phyloP scores from a whole-genome alignment of 2,888 invertebrate genomes.

The Microchrysa polita region DNA sequence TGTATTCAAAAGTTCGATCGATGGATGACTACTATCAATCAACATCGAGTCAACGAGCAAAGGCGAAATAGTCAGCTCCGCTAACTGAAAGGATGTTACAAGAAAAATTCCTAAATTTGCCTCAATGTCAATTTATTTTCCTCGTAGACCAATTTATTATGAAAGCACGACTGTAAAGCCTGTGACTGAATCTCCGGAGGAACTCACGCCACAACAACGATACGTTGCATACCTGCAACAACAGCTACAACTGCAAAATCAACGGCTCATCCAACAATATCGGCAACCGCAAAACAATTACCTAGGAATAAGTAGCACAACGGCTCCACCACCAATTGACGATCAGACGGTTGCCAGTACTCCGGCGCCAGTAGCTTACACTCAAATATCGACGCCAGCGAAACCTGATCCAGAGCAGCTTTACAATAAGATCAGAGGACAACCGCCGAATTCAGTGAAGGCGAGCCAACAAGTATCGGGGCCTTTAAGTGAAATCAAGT shows the following conservation, averaged over 20 bases:
- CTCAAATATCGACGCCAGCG: background rate
- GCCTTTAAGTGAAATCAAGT: too few relatives aligned
- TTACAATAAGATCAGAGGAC: constrained; percentile 11
- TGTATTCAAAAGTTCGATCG: background rate
- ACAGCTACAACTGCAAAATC: constrained; percentile 52
- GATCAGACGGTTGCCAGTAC: constrained; percentile 1
- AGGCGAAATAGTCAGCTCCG: background rate
- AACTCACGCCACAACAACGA: constrained; percentile 62
- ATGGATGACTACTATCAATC: too few relatives aligned
- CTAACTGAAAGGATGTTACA: too few relatives aligned
- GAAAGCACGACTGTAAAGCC: constrained; percentile 29
- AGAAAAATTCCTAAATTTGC: background rate
- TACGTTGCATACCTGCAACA: constrained; percentile 62
- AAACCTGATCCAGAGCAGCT: background rate
- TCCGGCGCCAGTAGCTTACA: background rate
- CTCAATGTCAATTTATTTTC: background rate
- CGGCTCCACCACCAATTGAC: constrained; percentile 5
- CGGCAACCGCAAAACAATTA: constrained; percentile 47
- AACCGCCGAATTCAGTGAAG: too few relatives aligned
- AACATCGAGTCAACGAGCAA: background rate
- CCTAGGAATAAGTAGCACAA: background rate
- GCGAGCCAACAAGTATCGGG: too few relatives aligned
- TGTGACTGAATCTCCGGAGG: background rate
- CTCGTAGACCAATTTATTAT: constrained; percentile 26
- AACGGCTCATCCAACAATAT: constrained; percentile 51